Base-by-base conservation (phyloP, 2,797 vertebrate species). In the Cercopithecus petaurista region DNA sequence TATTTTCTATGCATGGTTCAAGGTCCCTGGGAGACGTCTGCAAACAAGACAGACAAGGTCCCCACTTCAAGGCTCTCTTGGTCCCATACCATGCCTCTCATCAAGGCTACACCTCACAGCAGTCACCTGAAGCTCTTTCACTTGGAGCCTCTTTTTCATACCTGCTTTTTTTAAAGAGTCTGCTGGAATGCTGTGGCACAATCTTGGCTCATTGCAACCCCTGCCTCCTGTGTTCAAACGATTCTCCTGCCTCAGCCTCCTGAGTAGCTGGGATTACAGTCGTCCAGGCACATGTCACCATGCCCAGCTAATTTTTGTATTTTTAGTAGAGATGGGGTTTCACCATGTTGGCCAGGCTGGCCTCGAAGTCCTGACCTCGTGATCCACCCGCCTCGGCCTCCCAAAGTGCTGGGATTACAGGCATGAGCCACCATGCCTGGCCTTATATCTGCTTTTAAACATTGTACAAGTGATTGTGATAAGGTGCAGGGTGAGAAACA, bases 301-400 rank as follows among this genome's bases (percentile, higher is more conserved):
- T 0, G 7, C 15, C 33, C 17, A 33, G 64, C 15, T 67, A 19
- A 67, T 19, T 67, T 67, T 67, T 67, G 64, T 67, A n/a, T n/a
- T 67, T 67, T 67, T n/a, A n/a, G 64, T 67, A 67, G 64, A n/a
- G 33, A 67, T 1, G 15, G 64, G 7, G 64, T n/a, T 67, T 67
- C 64, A 67, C 15, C 15, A n/a, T 9, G 64, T 9, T 67, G 33
- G 7, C 17, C 64, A n/a, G 15, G 30, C 64, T 19, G 7, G 33
- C 4, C 64, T 67, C 4, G 0, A 67, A n/a, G 15, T 67, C 33
- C 64, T 67, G 64, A n/a, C 33, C 61, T 4, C 4, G 7, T 67
- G 33, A n/a, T 67, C 33, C 3, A 1, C 33, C 64, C 0, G 0
- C 64, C 64, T n/a, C 1, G 7, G 15, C 64, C 15, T 67, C 33